Conservation (phyloP, 2,888 invertebrate species). For the Drosophila paracracens region DNA sequence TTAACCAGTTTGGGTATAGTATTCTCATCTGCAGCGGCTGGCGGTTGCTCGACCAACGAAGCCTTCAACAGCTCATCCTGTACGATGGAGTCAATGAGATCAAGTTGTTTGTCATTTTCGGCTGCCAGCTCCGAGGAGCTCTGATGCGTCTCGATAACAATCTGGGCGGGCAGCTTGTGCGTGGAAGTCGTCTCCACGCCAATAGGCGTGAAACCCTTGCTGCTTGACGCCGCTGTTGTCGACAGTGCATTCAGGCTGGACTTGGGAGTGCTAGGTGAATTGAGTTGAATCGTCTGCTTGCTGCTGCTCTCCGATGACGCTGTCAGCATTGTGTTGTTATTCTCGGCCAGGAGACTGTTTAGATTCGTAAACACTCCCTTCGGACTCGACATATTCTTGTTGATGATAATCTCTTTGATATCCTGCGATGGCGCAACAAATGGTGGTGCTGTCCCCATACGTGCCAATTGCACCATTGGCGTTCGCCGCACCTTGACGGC, state of each 20-base stretch:
- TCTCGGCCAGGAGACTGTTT: conserved; percentile 65
- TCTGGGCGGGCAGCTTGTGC: conserved; percentile 84
- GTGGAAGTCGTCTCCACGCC: conserved; percentile 80
- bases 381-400: conserved; percentile 74
- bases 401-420: conserved; percentile 82
- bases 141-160: conserved; percentile 84
- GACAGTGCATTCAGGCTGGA: conserved; percentile 26
- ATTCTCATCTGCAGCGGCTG: conserved; percentile 74
- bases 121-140: conserved; percentile 83
- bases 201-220: conserved; percentile 83
- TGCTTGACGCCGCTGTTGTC: conserved; percentile 50
- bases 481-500: conserved; percentile 54
- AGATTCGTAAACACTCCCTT: conserved; percentile 71
- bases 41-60: conserved; percentile 61
- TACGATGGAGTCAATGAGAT: conserved; percentile 84
- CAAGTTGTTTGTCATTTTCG: conserved; percentile 84
- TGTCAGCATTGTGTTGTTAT: conserved; percentile 29
- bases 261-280: conserved; percentile 55
- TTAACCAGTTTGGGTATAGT: conserved; percentile 86
- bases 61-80: conserved; percentile 82
- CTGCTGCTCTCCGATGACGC: conserved; percentile 17
- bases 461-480: conserved; percentile 66
- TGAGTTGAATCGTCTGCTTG: conserved; percentile 29
- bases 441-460: conserved; percentile 15
- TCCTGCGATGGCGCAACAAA: conserved; percentile 64